These are phyloP conservation scores for Brachystomella parvula DNA, from an alignment of 1,140 invertebrate species.

Conservation along the genomic window DNA sequence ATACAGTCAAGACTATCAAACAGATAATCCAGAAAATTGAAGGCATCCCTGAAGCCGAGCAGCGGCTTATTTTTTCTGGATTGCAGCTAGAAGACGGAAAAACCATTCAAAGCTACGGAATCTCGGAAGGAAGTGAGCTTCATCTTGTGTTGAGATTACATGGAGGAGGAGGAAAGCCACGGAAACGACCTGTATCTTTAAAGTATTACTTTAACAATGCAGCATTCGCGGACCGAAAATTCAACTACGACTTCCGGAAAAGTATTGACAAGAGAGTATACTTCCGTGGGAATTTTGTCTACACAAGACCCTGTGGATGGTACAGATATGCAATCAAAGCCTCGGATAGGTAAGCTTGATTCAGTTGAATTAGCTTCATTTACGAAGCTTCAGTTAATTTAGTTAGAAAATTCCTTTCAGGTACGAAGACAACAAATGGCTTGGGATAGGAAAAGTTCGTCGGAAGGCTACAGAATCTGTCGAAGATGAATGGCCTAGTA, in stretches of 20 bases:
- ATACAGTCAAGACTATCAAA: slow-evolving; percentile 51
- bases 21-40: slow-evolving; percentile 52
- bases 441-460: neutral
- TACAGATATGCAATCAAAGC: slow-evolving; percentile 20
- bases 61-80: slow-evolving; percentile 51
- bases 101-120: slow-evolving; percentile 49
- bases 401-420: neutral
- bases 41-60: slow-evolving; percentile 48
- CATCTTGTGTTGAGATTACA: slow-evolving; percentile 47
- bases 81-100: slow-evolving; percentile 50
- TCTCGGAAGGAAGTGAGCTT: slow-evolving; percentile 52
- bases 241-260: slow-evolving; percentile 12
- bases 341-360: slow-evolving; percentile 16
- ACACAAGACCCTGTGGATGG: slow-evolving; percentile 21
- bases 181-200: too few species aligned
- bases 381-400: neutral
- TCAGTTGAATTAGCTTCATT: neutral
- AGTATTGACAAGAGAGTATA: neutral
- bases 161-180: slow-evolving; percentile 39
- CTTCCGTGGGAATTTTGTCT: neutral
- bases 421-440: slow-evolving; percentile 10
- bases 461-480: neutral
- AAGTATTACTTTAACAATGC: neutral
- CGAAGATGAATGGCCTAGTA: neutral
- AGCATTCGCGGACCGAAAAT: neutral